These are phyloP conservation scores for Takifugu bimaculatus DNA, from an alignment of 2,113 vertebrate genomes.

Conservation along the genomic window DNA sequence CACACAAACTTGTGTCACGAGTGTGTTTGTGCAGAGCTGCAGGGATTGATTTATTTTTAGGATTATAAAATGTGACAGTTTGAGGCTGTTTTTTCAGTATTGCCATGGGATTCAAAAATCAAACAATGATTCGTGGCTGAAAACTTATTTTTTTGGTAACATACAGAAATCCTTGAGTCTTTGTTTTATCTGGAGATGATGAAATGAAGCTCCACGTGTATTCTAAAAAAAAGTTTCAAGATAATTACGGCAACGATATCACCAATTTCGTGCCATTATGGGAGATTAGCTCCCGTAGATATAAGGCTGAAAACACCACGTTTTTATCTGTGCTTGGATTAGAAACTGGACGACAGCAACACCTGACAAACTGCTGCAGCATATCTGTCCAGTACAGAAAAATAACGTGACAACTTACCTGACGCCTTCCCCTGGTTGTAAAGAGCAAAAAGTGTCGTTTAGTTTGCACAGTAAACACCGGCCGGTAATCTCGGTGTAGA, in stretches of 20 bases:
- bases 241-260: too few relatives aligned
- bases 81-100: not conserved
- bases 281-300: too few relatives aligned
- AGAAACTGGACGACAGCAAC: too few relatives aligned
- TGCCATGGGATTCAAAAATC: not conserved
- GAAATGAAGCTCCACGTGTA: not conserved
- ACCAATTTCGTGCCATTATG: too few relatives aligned
- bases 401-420: conserved; percentile 22
- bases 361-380: too few relatives aligned
- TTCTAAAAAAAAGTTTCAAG: too few relatives aligned
- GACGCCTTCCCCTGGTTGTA: not conserved
- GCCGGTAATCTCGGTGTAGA: conserved; percentile 19
- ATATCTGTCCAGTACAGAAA: not conserved
- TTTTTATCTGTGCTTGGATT: too few relatives aligned
- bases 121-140: too few relatives aligned
- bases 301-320: too few relatives aligned
- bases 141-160: not conserved
- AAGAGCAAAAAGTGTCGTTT: not conserved
- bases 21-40: not conserved
- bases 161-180: not conserved
- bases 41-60: not conserved
- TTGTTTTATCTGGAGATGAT: not conserved
- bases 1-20: not conserved
- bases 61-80: not conserved
- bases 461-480: conserved; percentile 10